Percentiles rank a stretch among this genome's conserved stretches.
Evolutionary conservation across 53 echinoderm and acorn worm species (phyloP).

Genomic region (Crossaster papposus): DNA sequence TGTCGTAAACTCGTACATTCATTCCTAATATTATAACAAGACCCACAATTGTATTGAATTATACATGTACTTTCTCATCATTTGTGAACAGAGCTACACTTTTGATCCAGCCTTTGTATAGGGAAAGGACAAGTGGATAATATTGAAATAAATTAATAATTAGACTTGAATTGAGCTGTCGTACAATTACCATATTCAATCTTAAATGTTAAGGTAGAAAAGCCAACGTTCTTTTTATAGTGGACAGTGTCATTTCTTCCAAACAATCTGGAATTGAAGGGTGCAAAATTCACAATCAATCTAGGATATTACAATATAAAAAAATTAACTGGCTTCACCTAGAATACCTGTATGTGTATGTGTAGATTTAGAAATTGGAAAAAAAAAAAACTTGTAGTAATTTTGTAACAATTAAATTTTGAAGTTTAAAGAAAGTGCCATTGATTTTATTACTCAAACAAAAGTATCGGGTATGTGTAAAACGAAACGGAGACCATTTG

Average conservation of each 20-base stretch:
- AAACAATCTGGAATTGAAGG: not conserved
- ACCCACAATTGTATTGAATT: too few relatives aligned
- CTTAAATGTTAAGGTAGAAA: not conserved
- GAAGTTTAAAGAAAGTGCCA: not conserved
- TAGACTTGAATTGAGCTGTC: not conserved
- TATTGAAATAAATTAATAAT: not conserved
- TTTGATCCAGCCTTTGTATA: too few relatives aligned
- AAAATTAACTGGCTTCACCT: too few relatives aligned
- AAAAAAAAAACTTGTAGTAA: not conserved
- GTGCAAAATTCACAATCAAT: not conserved
- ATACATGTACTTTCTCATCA: too few relatives aligned
- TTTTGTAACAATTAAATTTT: not conserved
- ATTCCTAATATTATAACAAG: too few relatives aligned
- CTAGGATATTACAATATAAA: too few relatives aligned
- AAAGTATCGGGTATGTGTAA: too few relatives aligned
- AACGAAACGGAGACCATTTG: too few relatives aligned
- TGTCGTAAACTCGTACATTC: too few relatives aligned
- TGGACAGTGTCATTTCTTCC: not conserved
- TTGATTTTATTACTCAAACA: too few relatives aligned
- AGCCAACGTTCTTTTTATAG: not conserved
- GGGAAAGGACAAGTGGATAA: too few relatives aligned
- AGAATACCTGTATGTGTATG: not conserved
- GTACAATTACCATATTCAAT: not conserved
- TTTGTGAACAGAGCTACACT: too few relatives aligned
- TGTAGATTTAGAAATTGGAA: not conserved